Evolutionary conservation across 1,140 invertebrate genomes (phyloP).

Genomic region (Pogonus chalceus): DNA sequence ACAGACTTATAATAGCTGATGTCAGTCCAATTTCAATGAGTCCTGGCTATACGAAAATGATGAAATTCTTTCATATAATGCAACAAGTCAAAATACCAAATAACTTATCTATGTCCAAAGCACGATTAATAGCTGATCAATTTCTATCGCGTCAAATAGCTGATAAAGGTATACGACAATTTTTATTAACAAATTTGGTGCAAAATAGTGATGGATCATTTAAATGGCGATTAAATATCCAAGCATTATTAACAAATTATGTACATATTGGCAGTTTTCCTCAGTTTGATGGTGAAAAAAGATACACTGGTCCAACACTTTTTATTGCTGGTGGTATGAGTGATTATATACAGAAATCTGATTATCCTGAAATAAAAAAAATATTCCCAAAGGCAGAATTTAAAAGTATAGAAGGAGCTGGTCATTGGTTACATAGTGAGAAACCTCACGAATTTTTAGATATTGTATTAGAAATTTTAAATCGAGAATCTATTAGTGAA

Average conservation of each 20-base stretch:
- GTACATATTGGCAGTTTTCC: constrained; percentile 55
- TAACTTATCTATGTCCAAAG: constrained; percentile 52
- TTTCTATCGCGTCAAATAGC: constrained; percentile 38
- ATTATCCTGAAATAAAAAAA: constrained; percentile 55
- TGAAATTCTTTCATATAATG: constrained; percentile 57
- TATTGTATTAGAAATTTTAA: constrained; percentile 43
- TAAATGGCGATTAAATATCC: constrained; percentile 35
- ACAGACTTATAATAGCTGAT: constrained; percentile 74
- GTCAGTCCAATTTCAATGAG: constrained; percentile 65
- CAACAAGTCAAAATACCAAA: constrained; percentile 44
- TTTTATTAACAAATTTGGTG: constrained; percentile 40
- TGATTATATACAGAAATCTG: constrained; percentile 58
- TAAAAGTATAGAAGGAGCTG: constrained; percentile 63
- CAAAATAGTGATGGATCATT: constrained; percentile 18
- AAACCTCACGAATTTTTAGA: constrained; percentile 73
- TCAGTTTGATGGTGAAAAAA: constrained; percentile 31
- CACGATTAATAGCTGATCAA: constrained; percentile 46
- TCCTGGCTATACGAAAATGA: constrained; percentile 50
- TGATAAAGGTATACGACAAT: constrained; percentile 39
- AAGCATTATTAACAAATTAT: constrained; percentile 22
- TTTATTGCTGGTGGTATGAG: constrained; percentile 77
- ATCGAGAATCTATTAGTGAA: no score
- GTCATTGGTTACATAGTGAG: constrained; percentile 89
- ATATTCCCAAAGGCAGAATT: constrained; percentile 71
- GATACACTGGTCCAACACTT: constrained; percentile 58